phyloP scores from a whole-genome alignment of 2,113 vertebrate genomes.

The Otis tarda region DNA sequence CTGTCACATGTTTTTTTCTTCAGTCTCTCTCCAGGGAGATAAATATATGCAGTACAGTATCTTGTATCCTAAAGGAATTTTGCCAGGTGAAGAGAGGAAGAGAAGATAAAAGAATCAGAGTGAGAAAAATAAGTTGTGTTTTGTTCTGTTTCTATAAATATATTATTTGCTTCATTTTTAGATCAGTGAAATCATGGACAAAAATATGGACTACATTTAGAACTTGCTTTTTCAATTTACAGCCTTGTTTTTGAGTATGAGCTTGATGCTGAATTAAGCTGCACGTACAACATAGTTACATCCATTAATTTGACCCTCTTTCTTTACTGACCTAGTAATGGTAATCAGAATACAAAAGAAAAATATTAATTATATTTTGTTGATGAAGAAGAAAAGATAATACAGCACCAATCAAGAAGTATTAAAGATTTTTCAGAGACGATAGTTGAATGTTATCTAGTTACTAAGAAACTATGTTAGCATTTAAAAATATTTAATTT shows the following conservation, averaged over 20 bases:
- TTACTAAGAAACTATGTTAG: neutral
- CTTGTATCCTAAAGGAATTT: neutral
- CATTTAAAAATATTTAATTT: neutral
- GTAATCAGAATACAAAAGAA: neutral
- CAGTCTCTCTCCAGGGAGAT: neutral
- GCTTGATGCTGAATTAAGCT: neutral
- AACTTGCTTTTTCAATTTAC: neutral
- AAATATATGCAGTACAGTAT: neutral
- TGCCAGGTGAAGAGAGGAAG: neutral
- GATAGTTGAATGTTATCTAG: neutral
- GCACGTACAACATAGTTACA: neutral
- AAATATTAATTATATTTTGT: neutral
- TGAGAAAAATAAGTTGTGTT: neutral
- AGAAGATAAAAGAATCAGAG: neutral
- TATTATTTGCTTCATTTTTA: neutral
- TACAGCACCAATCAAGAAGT: neutral
- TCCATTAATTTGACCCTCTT: neutral
- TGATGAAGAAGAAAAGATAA: neutral
- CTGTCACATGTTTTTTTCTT: conserved; percentile 12
- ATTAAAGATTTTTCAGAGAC: neutral
- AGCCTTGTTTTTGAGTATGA: neutral
- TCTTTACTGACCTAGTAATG: neutral
- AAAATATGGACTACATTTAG: neutral
- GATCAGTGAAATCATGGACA: neutral
- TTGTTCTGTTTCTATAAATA: neutral